phyloP scores from a whole-genome alignment of 2,797 vertebrate species.

The Centroberyx gerrardi region DNA sequence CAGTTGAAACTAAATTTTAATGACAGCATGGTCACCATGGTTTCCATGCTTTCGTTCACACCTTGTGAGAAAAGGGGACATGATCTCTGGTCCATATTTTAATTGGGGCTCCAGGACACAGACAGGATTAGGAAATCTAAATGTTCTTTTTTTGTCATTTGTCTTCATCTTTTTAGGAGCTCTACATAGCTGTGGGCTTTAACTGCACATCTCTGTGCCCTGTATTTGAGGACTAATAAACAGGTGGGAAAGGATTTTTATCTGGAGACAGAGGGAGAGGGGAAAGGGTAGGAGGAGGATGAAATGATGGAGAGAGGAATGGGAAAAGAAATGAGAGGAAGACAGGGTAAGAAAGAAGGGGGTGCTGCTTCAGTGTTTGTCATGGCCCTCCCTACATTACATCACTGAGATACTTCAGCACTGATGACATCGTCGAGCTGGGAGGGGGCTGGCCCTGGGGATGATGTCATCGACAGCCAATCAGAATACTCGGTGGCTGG shows the following conservation, averaged over 20 bases:
- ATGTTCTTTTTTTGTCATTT: constrained; percentile 49
- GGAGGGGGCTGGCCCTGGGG: constrained; percentile 58
- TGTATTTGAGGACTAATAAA: constrained; percentile 59
- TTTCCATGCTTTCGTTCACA: constrained; percentile 36
- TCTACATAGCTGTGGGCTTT: constrained; percentile 55
- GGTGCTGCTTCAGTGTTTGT: constrained; percentile 57
- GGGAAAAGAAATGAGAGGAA: constrained; percentile 38
- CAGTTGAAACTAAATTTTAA: constrained; percentile 18
- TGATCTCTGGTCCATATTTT: constrained; percentile 69
- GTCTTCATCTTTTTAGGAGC: constrained; percentile 49
- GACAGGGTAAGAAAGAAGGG: constrained; percentile 31
- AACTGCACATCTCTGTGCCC: constrained; percentile 44
- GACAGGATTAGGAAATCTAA: constrained; percentile 63
- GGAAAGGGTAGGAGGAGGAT: constrained; percentile 15
- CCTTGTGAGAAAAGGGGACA: constrained; percentile 18
- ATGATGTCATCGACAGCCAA: constrained; percentile 86
- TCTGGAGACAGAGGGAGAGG: constrained; percentile 46
- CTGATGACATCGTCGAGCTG: constrained; percentile 81
- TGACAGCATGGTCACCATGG: constrained; percentile 48
- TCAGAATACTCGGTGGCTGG: constrained; percentile 51
- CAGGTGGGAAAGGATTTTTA: constrained; percentile 56
- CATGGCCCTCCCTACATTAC: constrained; percentile 81
- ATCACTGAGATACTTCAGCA: constrained; percentile 83
- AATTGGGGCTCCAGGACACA: constrained; percentile 72
- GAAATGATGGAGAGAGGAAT: constrained; percentile 43